Evolutionary conservation across 2,797 vertebrate species (phyloP).

Genomic region (Myotis vivesi): DNA sequence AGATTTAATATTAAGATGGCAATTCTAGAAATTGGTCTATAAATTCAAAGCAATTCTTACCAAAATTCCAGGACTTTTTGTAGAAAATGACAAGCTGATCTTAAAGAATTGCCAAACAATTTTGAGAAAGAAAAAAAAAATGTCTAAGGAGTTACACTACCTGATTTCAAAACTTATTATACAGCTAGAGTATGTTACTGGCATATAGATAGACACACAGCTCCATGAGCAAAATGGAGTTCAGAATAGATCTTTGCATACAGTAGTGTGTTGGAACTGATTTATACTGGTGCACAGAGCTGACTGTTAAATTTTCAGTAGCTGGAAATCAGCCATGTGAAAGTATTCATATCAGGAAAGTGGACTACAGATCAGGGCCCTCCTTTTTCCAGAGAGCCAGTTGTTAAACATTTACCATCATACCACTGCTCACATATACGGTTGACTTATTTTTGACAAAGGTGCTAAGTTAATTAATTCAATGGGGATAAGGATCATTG

Average conservation of each 20-base stretch:
- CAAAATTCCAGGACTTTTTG: background rate
- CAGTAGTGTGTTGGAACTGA: background rate
- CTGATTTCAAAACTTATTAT: background rate
- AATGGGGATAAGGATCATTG: background rate
- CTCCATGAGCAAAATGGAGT: background rate
- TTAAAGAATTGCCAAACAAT: background rate
- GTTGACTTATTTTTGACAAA: constrained; percentile 15
- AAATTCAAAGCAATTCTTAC: constrained; percentile 11
- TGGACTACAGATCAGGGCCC: background rate
- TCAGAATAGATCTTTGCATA: background rate
- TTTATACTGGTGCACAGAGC: background rate
- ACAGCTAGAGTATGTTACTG: background rate
- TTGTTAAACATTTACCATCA: background rate
- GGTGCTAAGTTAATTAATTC: constrained; percentile 25
- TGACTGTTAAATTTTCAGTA: background rate
- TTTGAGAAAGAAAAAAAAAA: constrained; percentile 44
- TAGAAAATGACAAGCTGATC: constrained; percentile 14
- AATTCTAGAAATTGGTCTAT: background rate
- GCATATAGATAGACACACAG: background rate
- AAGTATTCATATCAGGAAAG: background rate
- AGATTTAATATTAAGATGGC: background rate
- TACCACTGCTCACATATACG: background rate
- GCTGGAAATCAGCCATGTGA: background rate
- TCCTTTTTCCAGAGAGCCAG: background rate
- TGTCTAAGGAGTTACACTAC: background rate